Percentiles rank a stretch among this genome's conserved stretches.
Evolutionary conservation across 2,888 invertebrate genomes (phyloP).

Genomic region (Arge pagana): DNA sequence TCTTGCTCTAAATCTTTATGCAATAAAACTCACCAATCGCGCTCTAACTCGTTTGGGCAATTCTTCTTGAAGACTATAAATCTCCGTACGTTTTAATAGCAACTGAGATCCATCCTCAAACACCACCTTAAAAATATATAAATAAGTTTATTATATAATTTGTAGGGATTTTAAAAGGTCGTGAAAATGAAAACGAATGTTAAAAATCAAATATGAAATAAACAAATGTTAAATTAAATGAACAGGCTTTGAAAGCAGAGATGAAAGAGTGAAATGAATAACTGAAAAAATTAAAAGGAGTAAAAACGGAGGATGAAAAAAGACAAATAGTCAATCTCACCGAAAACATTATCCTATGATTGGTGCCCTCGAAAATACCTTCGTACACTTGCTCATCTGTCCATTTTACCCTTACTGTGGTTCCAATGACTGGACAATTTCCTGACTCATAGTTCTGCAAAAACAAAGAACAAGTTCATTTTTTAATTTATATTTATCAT

Average conservation of each 20-base stretch:
- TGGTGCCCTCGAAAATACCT: conserved; percentile 59
- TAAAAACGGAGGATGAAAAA: no score
- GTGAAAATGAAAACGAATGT: conserved; percentile 24
- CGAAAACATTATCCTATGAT: conserved; percentile 55
- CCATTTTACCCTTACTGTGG: conserved; percentile 63
- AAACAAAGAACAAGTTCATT: not conserved
- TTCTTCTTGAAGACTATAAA: conserved; percentile 62
- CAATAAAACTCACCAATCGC: conserved; percentile 62
- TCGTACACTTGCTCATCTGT: conserved; percentile 60
- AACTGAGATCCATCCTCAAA: conserved; percentile 61
- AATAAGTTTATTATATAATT: conserved; percentile 18
- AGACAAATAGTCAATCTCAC: conserved; percentile 43
- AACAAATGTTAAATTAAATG: conserved; percentile 2
- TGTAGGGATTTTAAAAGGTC: conserved; percentile 25
- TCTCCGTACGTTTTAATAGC: conserved; percentile 60
- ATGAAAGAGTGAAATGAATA: not conserved
- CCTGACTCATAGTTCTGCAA: conserved; percentile 46
- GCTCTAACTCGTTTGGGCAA: conserved; percentile 64
- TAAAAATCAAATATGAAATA: conserved; percentile 17
- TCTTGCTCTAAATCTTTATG: no score
- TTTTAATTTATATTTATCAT: not conserved
- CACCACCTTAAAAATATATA: conserved; percentile 55
- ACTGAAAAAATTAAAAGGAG: not conserved
- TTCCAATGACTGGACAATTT: conserved; percentile 56
- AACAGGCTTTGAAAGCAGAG: not conserved